Evolutionary conservation across 1,140 invertebrate genomes (phyloP).

Genomic region (Leptinotarsa undecemlineata): DNA sequence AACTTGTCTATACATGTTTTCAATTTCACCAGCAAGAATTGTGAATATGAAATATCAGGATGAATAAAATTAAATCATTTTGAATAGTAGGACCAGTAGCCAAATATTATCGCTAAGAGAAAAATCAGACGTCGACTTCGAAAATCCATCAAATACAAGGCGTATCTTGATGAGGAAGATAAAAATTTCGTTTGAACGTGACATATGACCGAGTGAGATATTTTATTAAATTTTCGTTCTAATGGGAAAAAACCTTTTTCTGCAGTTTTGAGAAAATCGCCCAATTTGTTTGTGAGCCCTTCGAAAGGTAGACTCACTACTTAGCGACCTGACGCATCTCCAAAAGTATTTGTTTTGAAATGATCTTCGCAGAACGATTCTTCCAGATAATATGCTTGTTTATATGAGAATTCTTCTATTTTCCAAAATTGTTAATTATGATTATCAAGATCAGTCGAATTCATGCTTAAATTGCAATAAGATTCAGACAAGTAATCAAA

Average conservation of each 20-base stretch:
- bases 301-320: background rate
- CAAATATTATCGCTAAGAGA: constrained; percentile 51
- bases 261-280: background rate
- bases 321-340: background rate
- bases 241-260: background rate
- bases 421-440: background rate
- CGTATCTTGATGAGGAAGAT: background rate
- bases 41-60: constrained; percentile 7
- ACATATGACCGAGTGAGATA: background rate
- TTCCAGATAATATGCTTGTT: background rate
- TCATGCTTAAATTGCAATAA: background rate
- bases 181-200: background rate
- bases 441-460: background rate
- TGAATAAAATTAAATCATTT: constrained; percentile 13
- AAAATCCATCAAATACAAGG: background rate
- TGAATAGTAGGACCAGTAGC: constrained; percentile 2
- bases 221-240: background rate
- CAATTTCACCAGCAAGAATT: constrained; percentile 21
- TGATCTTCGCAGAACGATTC: background rate
- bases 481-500: background rate
- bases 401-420: background rate
- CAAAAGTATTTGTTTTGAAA: background rate
- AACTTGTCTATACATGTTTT: constrained; percentile 23
- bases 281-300: background rate
- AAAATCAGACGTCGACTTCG: constrained; percentile 40